Evolutionary conservation across 1,140 invertebrate genomes (phyloP).

Genomic region (Pararge aegeria): DNA sequence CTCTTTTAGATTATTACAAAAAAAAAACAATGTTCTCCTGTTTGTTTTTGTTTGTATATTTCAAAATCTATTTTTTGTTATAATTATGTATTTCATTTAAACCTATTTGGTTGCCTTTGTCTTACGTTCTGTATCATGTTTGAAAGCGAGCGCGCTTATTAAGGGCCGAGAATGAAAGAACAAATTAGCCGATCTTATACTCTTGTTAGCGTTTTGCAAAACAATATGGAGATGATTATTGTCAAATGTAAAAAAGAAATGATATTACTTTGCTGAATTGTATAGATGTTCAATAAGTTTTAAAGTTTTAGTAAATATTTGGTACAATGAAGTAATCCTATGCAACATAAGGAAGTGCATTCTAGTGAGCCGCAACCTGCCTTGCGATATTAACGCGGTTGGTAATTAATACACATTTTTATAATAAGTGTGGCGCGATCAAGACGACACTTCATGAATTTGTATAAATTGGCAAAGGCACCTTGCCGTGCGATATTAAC

Average conservation of each 20-base stretch:
- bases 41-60: constrained; percentile 15
- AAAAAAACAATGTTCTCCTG: constrained; percentile 1
- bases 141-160: constrained; percentile 11
- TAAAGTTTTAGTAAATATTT: constrained; percentile 35
- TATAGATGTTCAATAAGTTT: constrained; percentile 40
- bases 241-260: constrained; percentile 34
- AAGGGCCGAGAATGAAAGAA: constrained; percentile 40
- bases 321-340: constrained; percentile 59
- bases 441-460: no score
- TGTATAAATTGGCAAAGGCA: no score
- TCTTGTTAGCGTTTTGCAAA: constrained; percentile 45
- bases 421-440: no score
- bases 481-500: no score
- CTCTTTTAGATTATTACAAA: not conserved
- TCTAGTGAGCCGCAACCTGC: no score
- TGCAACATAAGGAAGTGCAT: constrained; percentile 26
- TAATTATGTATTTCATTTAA: constrained; percentile 1
- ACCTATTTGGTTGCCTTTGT: constrained; percentile 16
- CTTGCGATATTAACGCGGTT: no score
- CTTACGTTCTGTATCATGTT: constrained; percentile 15
- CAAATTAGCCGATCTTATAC: constrained; percentile 59
- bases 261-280: constrained; percentile 44
- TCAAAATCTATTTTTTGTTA: constrained; percentile 10
- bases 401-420: no score
- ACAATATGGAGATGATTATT: constrained; percentile 54